Conservation (phyloP, 2,113 vertebrate species). For the Rhea americana region DNA sequence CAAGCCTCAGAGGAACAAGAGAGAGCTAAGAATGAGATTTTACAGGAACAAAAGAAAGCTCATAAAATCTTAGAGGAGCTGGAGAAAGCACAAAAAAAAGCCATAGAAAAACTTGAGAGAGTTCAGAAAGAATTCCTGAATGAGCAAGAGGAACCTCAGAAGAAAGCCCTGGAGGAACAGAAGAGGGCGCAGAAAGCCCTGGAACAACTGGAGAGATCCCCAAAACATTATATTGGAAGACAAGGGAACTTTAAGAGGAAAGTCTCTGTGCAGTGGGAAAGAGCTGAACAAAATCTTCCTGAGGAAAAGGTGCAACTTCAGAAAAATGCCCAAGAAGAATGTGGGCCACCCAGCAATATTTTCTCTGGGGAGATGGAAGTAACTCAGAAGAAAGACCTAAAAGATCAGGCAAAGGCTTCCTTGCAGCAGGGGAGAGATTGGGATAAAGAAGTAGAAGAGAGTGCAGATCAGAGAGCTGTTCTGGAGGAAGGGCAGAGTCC, state of each 20-base stretch:
- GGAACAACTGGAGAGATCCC: background rate
- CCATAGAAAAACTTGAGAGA: background rate
- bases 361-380: background rate
- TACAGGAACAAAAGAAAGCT: background rate
- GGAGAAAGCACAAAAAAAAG: background rate
- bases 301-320: background rate
- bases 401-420: background rate
- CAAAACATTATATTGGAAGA: background rate
- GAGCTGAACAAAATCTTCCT: background rate
- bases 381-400: background rate
- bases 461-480: constrained; percentile 12
- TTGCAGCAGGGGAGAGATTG: background rate
- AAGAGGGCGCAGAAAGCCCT: background rate
- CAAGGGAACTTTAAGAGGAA: background rate
- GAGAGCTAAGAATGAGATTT: background rate
- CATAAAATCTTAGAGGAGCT: background rate
- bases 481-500: constrained; percentile 2
- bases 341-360: background rate
- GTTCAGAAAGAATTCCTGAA: background rate
- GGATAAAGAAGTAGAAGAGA: background rate
- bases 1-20: background rate
- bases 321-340: background rate
- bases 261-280: background rate
- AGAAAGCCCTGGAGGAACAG: background rate
- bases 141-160: background rate